Base-by-base conservation (phyloP, 2,888 invertebrate genomes). In the Torymus texanus region DNA sequence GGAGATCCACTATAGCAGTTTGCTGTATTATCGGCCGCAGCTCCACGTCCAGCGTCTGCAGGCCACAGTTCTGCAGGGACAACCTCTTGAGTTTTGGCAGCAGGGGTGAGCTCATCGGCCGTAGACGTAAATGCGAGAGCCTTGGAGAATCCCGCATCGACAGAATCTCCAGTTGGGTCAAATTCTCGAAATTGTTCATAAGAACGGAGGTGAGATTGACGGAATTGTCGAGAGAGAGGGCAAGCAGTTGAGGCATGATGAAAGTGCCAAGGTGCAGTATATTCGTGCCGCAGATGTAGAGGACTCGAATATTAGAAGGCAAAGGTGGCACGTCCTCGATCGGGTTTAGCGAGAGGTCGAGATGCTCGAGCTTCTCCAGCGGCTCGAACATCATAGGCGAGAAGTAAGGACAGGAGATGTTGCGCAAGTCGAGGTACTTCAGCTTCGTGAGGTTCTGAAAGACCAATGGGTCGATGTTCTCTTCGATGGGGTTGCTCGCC, bases 241-340 rank as follows among this genome's bases (percentile, higher is more conserved):
- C 89, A 82, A 91, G 92, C 59, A 94, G 83, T 0, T 91, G 91
- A 0, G 92, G 92, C 51, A 87, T 77, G 14, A 84, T 80, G 21
- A 93, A 87, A 77, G 92, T 91, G 0, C 87, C 84, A 41, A 94
- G 87, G 18, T 90, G 89, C 0, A 86, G 83, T 2, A 94, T 91
- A 11, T 92, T 91, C 72, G 93, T 94, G 63, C 92, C 92, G 0
- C 94, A 94, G 14, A 94, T 84, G 87, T 94, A 94, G 18, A 94
- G 88, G 80, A 92, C 91, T 84, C 92, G 91, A 8, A 94, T 84
- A 41, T 90, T 91, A 14, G 90, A 90, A 0, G 94, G 94, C 73
- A 94, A 85, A 53, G 91, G 89, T 29, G 94, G 94, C 11, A 94
- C 87, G 4, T 89, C 88, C 0, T 85, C 88, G 2, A 94, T 88